Conservation (phyloP, 2,113 vertebrate genomes). For the Garra rufa region DNA sequence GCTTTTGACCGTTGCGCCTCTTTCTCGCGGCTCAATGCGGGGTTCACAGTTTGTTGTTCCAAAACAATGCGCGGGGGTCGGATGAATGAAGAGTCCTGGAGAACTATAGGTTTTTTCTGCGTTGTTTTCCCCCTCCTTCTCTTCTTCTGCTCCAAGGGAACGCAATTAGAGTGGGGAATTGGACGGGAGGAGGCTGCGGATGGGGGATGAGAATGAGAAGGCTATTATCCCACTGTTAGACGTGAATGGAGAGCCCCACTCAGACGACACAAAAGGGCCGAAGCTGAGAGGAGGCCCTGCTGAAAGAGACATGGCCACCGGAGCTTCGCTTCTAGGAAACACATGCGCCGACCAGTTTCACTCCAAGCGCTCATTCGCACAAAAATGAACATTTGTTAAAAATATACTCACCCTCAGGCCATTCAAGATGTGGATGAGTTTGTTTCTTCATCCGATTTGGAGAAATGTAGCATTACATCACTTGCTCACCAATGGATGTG, state of each 20-base stretch:
- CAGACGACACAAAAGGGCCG: conserved; percentile 70
- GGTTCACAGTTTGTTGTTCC: conserved; percentile 75
- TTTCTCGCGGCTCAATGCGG: conserved; percentile 68
- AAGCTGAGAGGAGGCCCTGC: conserved; percentile 65
- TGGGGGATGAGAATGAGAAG: conserved; percentile 59
- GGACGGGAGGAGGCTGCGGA: conserved; percentile 55
- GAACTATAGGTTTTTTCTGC: conserved; percentile 52
- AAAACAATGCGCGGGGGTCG: conserved; percentile 72
- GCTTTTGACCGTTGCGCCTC: conserved; percentile 76
- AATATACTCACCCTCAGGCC: background rate
- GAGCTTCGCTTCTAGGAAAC: conserved; percentile 29
- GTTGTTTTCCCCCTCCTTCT: conserved; percentile 61
- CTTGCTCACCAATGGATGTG: background rate
- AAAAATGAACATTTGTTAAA: background rate
- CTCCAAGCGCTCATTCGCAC: conserved; percentile 26
- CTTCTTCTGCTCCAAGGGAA: conserved; percentile 70
- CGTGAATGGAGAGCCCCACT: conserved; percentile 70
- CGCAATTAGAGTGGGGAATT: conserved; percentile 71
- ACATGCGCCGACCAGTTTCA: conserved; percentile 28
- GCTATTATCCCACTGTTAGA: conserved; percentile 74
- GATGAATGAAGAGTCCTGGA: conserved; percentile 70
- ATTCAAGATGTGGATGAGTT: background rate
- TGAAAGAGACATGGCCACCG: conserved; percentile 66
- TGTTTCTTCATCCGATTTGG: background rate
- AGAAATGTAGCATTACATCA: background rate